phyloP scores from a whole-genome alignment of 2,113 vertebrate species.

The Macrotis lagotis region DNA sequence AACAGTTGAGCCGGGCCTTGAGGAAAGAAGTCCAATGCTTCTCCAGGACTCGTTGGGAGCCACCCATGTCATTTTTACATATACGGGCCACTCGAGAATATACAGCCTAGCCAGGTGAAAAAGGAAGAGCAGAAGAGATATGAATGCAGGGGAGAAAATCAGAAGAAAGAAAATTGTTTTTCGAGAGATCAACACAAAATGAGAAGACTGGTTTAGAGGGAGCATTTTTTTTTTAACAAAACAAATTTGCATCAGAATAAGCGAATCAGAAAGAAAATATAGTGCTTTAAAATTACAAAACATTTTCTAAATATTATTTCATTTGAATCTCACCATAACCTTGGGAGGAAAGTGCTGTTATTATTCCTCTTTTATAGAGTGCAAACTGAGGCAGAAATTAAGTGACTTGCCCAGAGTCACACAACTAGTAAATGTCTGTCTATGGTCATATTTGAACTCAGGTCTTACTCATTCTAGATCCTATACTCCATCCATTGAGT shows the following conservation, averaged over 20 bases:
- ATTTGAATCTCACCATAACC: not conserved
- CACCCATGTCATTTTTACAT: slow-evolving; percentile 98
- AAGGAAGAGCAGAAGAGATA: not conserved
- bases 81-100: slow-evolving; percentile 98
- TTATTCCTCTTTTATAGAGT: not conserved
- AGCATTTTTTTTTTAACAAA: slow-evolving; percentile 22
- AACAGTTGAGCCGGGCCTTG: slow-evolving; percentile 97
- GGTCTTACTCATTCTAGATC: not conserved
- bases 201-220: slow-evolving; percentile 57
- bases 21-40: slow-evolving; percentile 99
- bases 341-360: not conserved
- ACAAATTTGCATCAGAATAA: slow-evolving; percentile 60
- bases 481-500: not conserved
- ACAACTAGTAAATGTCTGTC: not conserved
- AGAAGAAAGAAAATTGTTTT: slow-evolving; percentile 70
- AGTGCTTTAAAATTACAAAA: not conserved
- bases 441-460: not conserved
- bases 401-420: not conserved
- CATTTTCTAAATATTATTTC: not conserved
- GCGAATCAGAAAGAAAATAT: not conserved
- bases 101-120: slow-evolving; percentile 87
- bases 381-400: not conserved
- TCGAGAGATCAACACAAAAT: slow-evolving; percentile 38
- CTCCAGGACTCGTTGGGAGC: slow-evolving; percentile 97
- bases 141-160: slow-evolving; percentile 57